A percentile compares a stretch with the other conserved stretches of the same genome.
phyloP scores from a whole-genome alignment of 1,140 invertebrate genomes.

The Tetramorium parvispinum region DNA sequence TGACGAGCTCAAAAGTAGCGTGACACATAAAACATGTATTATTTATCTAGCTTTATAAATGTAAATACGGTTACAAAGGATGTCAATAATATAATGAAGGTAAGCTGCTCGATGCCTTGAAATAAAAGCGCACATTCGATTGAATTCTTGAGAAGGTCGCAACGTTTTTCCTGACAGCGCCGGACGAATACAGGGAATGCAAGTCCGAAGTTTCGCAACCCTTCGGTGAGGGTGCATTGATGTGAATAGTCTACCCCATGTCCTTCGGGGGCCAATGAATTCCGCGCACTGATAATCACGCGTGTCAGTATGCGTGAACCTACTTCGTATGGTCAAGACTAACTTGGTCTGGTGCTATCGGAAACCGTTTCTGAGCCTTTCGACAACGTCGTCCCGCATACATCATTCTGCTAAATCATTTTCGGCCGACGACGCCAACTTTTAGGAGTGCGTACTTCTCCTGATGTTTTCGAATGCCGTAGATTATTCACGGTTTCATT shows the following conservation, averaged over 20 bases:
- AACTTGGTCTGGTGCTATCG: slow-evolving; percentile 19
- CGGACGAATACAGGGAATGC: slow-evolving; percentile 51
- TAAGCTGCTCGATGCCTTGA: slow-evolving; percentile 19
- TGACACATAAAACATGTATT: not conserved
- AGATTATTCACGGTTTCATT: slow-evolving; percentile 33
- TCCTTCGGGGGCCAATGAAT: slow-evolving; percentile 65
- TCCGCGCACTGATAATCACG: slow-evolving; percentile 60
- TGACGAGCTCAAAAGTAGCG: not conserved
- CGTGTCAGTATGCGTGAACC: slow-evolving; percentile 39
- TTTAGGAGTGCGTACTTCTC: slow-evolving; percentile 8
- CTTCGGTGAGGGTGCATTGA: slow-evolving; percentile 64
- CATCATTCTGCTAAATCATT: slow-evolving; percentile 50
- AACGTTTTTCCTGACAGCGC: slow-evolving; percentile 31
- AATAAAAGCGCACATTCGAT: slow-evolving; percentile 38
- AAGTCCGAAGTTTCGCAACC: slow-evolving; percentile 58
- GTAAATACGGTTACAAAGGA: not conserved
- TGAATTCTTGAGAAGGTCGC: slow-evolving; percentile 46
- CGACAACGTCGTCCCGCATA: slow-evolving; percentile 6
- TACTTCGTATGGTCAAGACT: slow-evolving; percentile 29
- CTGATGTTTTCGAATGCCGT: not conserved
- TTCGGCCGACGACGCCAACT: not conserved
- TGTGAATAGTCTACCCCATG: slow-evolving; percentile 59
- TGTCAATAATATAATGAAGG: slow-evolving; percentile 23
- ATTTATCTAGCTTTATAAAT: not conserved
- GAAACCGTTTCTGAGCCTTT: slow-evolving; percentile 42